A percentile compares a stretch with the other conserved stretches of the same genome.
Conservation (phyloP, 2,797 vertebrate genomes). For the Triplophysa bombifrons region DNA sequence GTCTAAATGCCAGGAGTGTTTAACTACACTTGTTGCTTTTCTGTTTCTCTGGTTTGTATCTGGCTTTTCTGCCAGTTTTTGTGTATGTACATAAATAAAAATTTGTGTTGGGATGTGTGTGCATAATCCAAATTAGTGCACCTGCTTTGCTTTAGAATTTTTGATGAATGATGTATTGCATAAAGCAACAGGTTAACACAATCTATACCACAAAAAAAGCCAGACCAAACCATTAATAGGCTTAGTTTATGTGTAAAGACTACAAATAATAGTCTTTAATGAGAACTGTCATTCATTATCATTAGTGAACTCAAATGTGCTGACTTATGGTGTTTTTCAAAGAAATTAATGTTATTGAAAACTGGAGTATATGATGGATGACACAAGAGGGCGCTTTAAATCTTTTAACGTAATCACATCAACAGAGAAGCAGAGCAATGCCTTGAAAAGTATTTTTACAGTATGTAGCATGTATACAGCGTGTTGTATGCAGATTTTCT, state of each 20-base stretch:
- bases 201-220: not conserved
- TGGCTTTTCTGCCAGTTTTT: not conserved
- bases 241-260: not conserved
- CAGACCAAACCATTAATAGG: not conserved
- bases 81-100: not conserved
- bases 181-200: not conserved
- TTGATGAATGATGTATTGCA: not conserved
- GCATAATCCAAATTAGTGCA: not conserved
- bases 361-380: not conserved
- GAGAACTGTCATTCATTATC: not conserved
- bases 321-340: not conserved
- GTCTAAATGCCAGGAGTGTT: not conserved
- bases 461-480: not conserved
- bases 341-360: not conserved
- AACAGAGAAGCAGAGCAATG: not conserved
- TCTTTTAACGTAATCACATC: not conserved
- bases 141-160: not conserved
- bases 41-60: not conserved
- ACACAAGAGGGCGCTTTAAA: constrained; percentile 30
- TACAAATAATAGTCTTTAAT: not conserved
- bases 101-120: not conserved
- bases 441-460: not conserved
- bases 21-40: too few species aligned
- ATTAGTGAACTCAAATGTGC: not conserved
- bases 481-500: not conserved